A percentile compares a stretch with the other conserved stretches of the same genome.
Conservation (phyloP, 2,797 vertebrate genomes). For the Leptodactylus fallax region DNA sequence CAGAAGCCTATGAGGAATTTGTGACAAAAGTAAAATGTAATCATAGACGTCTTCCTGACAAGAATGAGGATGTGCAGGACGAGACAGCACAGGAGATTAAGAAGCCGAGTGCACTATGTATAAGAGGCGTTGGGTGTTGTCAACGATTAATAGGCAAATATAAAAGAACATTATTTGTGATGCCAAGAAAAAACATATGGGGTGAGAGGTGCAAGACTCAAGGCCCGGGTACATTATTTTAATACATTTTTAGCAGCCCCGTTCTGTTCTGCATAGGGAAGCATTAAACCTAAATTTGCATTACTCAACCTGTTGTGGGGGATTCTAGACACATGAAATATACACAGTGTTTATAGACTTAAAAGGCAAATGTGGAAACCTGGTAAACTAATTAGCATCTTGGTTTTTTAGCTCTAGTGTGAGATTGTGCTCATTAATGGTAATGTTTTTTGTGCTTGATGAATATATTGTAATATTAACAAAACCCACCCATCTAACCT, state of each 20-base stretch:
- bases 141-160: conserved; percentile 2
- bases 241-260: background rate
- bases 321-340: background rate
- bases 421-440: background rate
- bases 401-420: too few species aligned
- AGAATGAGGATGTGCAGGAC: conserved; percentile 23
- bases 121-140: conserved; percentile 20
- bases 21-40: conserved; percentile 29
- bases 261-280: background rate
- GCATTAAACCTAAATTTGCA: conserved; percentile 5
- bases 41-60: conserved; percentile 22
- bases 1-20: conserved; percentile 21
- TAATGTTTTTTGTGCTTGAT: background rate
- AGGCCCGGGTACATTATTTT: background rate
- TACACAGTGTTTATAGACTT: background rate
- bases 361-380: background rate
- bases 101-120: conserved; percentile 9
- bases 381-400: background rate
- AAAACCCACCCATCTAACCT: too few species aligned
- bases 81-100: conserved; percentile 33
- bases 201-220: background rate
- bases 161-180: background rate
- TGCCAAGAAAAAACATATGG: background rate
- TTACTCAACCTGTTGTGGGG: background rate
- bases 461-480: background rate